Base-by-base conservation (phyloP, 2,113 vertebrate species). In the Phrynosoma platyrhinos region DNA sequence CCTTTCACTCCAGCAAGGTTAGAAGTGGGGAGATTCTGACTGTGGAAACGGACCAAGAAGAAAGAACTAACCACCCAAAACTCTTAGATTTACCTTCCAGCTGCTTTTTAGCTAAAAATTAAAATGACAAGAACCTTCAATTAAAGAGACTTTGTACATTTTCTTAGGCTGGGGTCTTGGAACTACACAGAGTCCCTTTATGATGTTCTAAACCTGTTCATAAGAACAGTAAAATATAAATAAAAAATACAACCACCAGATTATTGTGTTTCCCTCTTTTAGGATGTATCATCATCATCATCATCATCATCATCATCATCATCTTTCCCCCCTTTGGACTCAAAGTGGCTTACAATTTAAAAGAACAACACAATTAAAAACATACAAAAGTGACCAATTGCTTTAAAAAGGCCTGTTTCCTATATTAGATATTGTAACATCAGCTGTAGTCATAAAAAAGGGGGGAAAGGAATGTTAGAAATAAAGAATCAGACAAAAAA, bases 1-100 rank as follows among this genome's bases (percentile, higher is more conserved):
- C 85, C 86, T 88, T 93, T 90, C 84, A 92, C 92, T 94, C 86
- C 92, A 82, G 88, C 0, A n/a, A 92, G 85, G 92, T 91, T 88
- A 79, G 40, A 4, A 52, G 91, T 89, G 92, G 90, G 21, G 52
- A 27, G 53, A 80, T 21, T 62, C 36, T 84, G 71, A 75, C 10
- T 25, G 14, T 23, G 32, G 16, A 85, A 76, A 76, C 76, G 25
- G 53, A 7, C 21, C 25, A 27, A 16, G 72, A 25, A 55, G 12
- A 20, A 62, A 84, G 25, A 16, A 23, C 30, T 52, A 83, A 40
- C 14, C 27, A 42, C 8, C 14, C 42, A n/a, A 25, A 36, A 14
- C 3, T 4, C 2, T 62, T 76, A 25, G 36, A 42, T 12, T 25
- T 32, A 32, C 55, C 52, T 18, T 64, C 55, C 55, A 55, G 13